A percentile compares a stretch with the other conserved stretches of the same genome.
phyloP scores from a whole-genome alignment of 2,113 vertebrate species.

The Colinus virginianus region DNA sequence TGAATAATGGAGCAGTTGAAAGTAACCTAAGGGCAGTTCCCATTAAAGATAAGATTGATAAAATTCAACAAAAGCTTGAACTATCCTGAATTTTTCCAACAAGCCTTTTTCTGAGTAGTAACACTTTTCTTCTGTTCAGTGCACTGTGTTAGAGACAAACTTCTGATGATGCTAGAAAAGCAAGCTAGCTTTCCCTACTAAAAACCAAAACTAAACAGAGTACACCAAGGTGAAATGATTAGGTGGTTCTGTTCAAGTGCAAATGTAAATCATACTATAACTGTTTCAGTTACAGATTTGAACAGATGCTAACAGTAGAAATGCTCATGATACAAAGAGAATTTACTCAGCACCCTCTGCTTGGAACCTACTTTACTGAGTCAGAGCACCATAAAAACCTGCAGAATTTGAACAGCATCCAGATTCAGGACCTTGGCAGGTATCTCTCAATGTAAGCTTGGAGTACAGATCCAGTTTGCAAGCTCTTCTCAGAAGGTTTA shows the following conservation, averaged over 20 bases:
- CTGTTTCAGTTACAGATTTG: background rate
- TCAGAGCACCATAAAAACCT: background rate
- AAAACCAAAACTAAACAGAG: background rate
- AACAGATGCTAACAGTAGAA: background rate
- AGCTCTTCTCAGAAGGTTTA: background rate
- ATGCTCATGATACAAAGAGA: background rate
- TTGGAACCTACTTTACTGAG: conserved; percentile 5
- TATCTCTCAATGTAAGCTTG: background rate
- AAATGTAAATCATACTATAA: background rate
- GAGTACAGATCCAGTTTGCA: background rate
- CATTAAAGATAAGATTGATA: background rate
- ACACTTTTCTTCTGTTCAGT: background rate
- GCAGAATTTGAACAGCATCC: background rate
- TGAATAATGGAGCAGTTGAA: background rate
- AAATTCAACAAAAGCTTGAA: background rate
- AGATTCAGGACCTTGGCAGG: background rate
- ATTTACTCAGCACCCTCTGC: background rate
- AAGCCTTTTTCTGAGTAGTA: background rate
- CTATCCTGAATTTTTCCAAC: background rate
- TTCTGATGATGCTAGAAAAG: background rate
- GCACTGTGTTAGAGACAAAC: background rate
- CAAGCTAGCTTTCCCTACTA: background rate
- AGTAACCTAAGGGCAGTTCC: background rate
- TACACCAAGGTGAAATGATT: background rate
- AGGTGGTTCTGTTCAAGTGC: background rate